These are phyloP conservation scores for Aphodius granarius DNA, from an alignment of 2,888 invertebrate species.

Conservation along the genomic window DNA sequence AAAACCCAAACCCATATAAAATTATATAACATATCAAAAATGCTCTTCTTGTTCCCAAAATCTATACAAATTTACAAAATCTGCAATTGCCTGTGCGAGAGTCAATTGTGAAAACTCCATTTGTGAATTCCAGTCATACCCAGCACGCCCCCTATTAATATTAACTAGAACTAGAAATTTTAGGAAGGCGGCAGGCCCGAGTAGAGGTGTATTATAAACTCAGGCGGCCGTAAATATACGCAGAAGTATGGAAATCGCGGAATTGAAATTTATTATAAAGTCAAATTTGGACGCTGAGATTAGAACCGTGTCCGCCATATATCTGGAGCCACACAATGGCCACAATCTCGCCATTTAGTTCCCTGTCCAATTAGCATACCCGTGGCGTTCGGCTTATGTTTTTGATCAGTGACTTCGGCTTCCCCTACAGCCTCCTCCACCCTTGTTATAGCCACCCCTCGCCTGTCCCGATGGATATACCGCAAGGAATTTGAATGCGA, in stretches of 20 bases:
- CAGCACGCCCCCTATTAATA: not conserved
- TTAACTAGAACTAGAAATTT: not conserved
- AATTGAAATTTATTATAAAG: not conserved
- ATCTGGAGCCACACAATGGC: not conserved
- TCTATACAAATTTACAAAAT: too few relatives aligned
- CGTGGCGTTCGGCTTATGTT: not conserved
- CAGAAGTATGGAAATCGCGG: not conserved
- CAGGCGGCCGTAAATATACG: not conserved
- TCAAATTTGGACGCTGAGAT: not conserved
- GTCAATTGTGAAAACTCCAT: too few relatives aligned
- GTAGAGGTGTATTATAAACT: not conserved
- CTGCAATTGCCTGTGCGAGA: too few relatives aligned
- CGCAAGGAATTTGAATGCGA: too few relatives aligned
- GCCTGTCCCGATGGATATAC: not conserved
- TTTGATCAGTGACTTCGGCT: not conserved
- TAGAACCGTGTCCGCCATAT: not conserved
- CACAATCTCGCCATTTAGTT: not conserved
- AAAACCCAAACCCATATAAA: too few relatives aligned
- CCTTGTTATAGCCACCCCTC: not conserved
- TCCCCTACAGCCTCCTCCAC: not conserved
- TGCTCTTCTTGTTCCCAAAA: too few relatives aligned
- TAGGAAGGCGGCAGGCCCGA: not conserved
- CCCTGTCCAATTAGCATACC: not conserved
- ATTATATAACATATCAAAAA: too few relatives aligned
- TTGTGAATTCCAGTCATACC: too few relatives aligned